These are phyloP conservation scores for Tinea trinotella DNA, from an alignment of 2,888 invertebrate species.

Conservation along the genomic window DNA sequence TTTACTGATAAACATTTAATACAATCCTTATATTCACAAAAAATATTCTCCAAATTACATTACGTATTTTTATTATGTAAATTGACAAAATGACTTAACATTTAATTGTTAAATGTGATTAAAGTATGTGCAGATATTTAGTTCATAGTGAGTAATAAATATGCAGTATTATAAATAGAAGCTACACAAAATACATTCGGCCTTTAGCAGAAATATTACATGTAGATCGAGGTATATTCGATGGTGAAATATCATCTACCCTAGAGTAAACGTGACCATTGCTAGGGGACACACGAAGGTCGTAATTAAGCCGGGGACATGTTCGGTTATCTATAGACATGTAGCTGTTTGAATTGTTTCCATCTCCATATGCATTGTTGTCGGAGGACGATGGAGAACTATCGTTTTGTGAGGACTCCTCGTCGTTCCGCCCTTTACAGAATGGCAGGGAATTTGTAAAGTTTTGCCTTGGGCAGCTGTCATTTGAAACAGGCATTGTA, in stretches of 20 bases:
- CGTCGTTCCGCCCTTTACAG: slow-evolving; percentile 54
- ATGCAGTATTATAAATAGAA: not conserved
- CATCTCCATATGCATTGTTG: slow-evolving; percentile 75
- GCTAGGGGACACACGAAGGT: slow-evolving; percentile 65
- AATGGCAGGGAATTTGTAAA: slow-evolving; percentile 64
- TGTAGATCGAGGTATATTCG: slow-evolving; percentile 47
- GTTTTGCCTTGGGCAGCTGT: slow-evolving; percentile 70
- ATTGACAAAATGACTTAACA: slow-evolving; percentile 2
- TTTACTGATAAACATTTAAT: slow-evolving; percentile 11
- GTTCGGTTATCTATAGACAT: slow-evolving; percentile 75
- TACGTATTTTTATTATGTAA: slow-evolving; percentile 58
- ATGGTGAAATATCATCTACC: slow-evolving; percentile 65
- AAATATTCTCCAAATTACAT: slow-evolving; percentile 28
- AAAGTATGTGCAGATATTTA: not conserved
- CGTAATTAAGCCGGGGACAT: slow-evolving; percentile 71
- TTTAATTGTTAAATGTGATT: not conserved
- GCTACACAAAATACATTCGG: slow-evolving; percentile 64
- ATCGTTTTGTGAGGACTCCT: slow-evolving; percentile 70
- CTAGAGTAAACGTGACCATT: slow-evolving; percentile 69
- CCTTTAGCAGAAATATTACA: slow-evolving; percentile 49
- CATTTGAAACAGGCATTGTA: slow-evolving; percentile 70
- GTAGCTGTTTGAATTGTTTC: slow-evolving; percentile 77
- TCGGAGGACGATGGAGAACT: slow-evolving; percentile 66
- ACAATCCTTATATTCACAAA: not conserved
- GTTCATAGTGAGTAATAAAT: not conserved